Conservation (phyloP, 2,113 vertebrate genomes). For the Psephotus haematonotus region DNA sequence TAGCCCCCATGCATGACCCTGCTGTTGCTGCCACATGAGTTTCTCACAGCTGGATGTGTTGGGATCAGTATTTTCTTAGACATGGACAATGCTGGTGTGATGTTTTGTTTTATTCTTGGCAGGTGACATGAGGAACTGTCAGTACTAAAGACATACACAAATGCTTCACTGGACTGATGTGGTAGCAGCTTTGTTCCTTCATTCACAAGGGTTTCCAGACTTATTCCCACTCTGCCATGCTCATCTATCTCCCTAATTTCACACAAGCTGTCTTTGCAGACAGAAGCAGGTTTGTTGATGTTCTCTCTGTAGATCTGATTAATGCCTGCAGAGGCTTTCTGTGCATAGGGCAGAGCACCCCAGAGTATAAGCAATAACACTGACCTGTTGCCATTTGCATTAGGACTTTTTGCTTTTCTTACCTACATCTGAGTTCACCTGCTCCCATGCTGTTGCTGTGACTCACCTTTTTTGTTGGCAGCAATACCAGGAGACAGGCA, state of each 20-base stretch:
- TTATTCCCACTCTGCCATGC: background rate
- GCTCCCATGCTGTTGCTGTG: background rate
- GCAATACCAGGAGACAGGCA: background rate
- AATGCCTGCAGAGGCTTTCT: background rate
- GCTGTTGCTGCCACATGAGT: background rate
- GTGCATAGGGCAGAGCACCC: background rate
- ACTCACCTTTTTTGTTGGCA: background rate
- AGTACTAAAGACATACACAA: background rate
- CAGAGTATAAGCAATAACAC: background rate
- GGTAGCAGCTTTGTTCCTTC: background rate
- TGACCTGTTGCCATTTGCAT: background rate
- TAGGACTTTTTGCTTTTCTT: background rate
- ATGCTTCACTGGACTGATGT: background rate
- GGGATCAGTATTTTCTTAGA: background rate
- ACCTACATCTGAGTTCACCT: background rate
- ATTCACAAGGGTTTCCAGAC: background rate
- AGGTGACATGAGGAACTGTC: background rate
- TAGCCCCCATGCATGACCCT: background rate
- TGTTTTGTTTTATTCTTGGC: background rate
- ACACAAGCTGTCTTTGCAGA: background rate
- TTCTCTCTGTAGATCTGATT: background rate
- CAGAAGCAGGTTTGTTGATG: background rate
- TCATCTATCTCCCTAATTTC: background rate
- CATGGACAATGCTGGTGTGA: background rate
- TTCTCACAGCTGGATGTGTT: background rate